Evolutionary conservation across 2,888 invertebrate genomes (phyloP), one percentile per base, ranked within the genome.

Genomic region (Spilosoma lubricipeda): DNA sequence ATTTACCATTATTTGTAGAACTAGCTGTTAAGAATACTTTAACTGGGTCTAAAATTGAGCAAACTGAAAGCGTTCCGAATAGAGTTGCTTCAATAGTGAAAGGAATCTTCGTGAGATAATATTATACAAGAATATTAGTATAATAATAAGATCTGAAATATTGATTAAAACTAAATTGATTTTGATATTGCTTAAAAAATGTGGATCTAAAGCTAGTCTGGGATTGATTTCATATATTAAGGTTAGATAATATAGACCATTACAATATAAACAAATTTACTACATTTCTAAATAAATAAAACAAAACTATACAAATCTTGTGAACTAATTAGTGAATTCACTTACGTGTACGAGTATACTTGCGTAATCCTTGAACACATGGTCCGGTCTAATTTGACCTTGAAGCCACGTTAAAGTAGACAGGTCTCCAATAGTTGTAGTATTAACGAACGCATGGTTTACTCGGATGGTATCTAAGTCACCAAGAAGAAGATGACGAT

Each of bases 401-500:
- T 99, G 97, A 11, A 99, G 92, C 95, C 95, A 95, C 15, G 93
- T 96, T 65, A 99, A 89, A 2, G 98, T 97, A 0, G 98, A 97
- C 72, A 99, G 94, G 90, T 99, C 99, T 70, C 99, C 99, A 72
- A 97, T 96, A 0, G 97, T 97, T 23, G 97, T 87, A 0, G 97
- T 97, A 91, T 98, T 98, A 3, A 97, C 97, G 90, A 97, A 98
- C 0, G 97, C 98, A 89, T 99, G 98, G 78, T 97, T 96, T 15
- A 91, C 94, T 4, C 92, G 88, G 0, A 96, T 92, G 0, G 91
- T 91, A 13, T 92, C 89, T 30, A 95, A 79, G 67, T 96, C 94
- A 13, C 96, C 96, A 1, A 99, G 89, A 0, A 97, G 95, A 18
- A 98, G 90, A 92, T 99, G 98, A n/a, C 98, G 96, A 90, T 98